These are phyloP conservation scores for Eugnorisma glareosa DNA, from an alignment of 2,888 invertebrate species.

Conservation along the genomic window DNA sequence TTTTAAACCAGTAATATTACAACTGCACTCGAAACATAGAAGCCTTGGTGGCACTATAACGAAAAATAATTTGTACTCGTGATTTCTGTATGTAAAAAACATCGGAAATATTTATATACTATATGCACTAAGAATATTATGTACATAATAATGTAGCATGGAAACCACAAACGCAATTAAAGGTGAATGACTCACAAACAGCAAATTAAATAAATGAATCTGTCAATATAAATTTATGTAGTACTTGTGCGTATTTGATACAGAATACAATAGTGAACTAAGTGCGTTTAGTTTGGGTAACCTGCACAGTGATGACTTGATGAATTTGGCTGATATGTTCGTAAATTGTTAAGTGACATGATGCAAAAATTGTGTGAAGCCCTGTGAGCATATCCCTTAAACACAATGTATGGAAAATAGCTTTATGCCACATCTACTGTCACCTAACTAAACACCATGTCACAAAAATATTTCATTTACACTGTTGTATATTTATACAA, in stretches of 20 bases:
- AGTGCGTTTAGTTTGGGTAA: conserved; percentile 70
- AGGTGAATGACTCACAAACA: conserved; percentile 77
- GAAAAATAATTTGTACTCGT: conserved; percentile 67
- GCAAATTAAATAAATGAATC: conserved; percentile 64
- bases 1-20: conserved; percentile 50
- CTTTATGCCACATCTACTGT: conserved; percentile 77
- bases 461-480: conserved; percentile 88
- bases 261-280: conserved; percentile 69
- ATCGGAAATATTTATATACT: conserved; percentile 66
- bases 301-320: conserved; percentile 72
- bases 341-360: conserved; percentile 81
- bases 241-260: conserved; percentile 81
- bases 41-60: conserved; percentile 61
- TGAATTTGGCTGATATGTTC: conserved; percentile 85
- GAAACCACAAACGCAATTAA: conserved; percentile 72
- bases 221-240: conserved; percentile 67
- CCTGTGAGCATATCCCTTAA: conserved; percentile 75
- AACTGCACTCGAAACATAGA: conserved; percentile 58
- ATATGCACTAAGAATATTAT: conserved; percentile 66
- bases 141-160: conserved; percentile 64
- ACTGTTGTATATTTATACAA: conserved; percentile 83
- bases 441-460: conserved; percentile 85
- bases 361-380: conserved; percentile 87
- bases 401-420: conserved; percentile 84
- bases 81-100: conserved; percentile 63